Evolutionary conservation across 2,113 vertebrate genomes (phyloP).

Genomic region (Abramis brama): DNA sequence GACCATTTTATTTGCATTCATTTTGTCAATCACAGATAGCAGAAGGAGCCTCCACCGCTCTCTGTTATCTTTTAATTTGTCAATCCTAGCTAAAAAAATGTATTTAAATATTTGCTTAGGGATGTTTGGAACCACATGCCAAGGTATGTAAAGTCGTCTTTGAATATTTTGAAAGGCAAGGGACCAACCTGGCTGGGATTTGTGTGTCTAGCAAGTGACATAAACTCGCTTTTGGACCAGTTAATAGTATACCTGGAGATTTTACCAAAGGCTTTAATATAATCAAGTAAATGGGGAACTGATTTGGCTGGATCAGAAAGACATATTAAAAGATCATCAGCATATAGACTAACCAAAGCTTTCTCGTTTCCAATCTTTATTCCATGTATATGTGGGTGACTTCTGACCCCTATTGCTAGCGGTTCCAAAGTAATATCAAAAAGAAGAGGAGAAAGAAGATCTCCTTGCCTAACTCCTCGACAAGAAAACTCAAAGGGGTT

Average conservation of each 20-base stretch:
- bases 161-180: too few species aligned
- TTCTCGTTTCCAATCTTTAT: neutral
- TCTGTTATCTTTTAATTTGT: too few species aligned
- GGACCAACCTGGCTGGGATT: too few species aligned
- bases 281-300: neutral
- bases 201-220: too few species aligned
- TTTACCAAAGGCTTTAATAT: too few species aligned
- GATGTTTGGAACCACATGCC: too few species aligned
- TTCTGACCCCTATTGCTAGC: neutral
- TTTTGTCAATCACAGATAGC: neutral
- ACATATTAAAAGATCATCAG: constrained; percentile 6
- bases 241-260: too few species aligned
- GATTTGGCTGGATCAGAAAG: neutral
- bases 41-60: neutral
- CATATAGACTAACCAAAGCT: neutral
- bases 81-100: too few species aligned
- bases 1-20: neutral
- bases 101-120: too few species aligned
- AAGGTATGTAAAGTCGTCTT: too few species aligned
- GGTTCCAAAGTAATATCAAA: constrained; percentile 32
- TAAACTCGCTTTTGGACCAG: too few species aligned
- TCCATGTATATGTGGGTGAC: neutral
- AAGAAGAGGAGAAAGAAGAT: neutral
- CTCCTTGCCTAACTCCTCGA: neutral
- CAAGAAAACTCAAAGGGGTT: neutral